phyloP scores from a whole-genome alignment of 2,797 vertebrate genomes.

The Thamnophis elegans region DNA sequence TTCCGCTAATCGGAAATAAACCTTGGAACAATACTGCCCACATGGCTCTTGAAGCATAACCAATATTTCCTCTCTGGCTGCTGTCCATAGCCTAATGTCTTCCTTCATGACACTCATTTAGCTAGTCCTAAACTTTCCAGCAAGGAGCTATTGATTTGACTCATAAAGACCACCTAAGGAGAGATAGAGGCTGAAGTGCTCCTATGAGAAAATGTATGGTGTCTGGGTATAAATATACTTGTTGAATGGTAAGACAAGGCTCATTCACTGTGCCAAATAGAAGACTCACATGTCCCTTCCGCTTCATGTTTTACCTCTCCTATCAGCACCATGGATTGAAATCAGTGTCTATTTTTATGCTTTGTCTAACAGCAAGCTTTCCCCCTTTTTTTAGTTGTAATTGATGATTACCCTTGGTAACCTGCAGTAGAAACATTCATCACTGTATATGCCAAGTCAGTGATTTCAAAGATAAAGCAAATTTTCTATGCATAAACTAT shows the following conservation, averaged over 20 bases:
- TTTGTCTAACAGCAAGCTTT: background rate
- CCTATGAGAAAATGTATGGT: background rate
- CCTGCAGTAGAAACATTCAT: background rate
- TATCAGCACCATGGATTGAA: background rate
- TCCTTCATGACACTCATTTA: background rate
- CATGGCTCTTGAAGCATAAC: background rate
- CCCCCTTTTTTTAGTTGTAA: background rate
- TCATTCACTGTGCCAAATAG: background rate
- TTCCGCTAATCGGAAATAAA: background rate
- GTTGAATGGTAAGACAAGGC: background rate
- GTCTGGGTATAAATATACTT: background rate
- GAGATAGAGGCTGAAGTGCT: background rate
- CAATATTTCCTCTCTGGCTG: conserved; percentile 31
- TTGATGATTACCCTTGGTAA: background rate
- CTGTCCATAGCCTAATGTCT: background rate
- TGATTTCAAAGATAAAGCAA: background rate
- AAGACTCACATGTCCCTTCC: background rate
- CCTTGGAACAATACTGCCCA: background rate
- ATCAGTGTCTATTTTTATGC: background rate
- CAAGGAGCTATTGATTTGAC: background rate
- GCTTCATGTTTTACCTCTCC: background rate
- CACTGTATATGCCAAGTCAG: background rate
- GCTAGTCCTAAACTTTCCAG: background rate
- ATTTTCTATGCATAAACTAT: background rate
- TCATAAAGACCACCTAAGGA: background rate